A percentile compares a stretch with the other conserved stretches of the same genome.
Evolutionary conservation across 2,113 vertebrate species (phyloP).

Genomic region (Galeopterus variegatus): DNA sequence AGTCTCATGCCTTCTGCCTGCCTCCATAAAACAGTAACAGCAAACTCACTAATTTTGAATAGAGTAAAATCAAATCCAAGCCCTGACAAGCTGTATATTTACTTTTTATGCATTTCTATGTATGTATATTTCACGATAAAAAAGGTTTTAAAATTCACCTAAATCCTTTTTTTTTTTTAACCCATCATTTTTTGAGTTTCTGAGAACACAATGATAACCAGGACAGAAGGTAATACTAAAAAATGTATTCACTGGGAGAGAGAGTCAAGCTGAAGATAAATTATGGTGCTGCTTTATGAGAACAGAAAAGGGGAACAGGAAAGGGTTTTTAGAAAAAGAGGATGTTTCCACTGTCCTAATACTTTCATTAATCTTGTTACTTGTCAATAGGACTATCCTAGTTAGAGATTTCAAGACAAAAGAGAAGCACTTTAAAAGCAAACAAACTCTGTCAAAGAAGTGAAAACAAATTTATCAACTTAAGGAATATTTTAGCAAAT

Average conservation of each 20-base stretch:
- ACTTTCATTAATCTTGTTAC: background rate
- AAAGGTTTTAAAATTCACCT: background rate
- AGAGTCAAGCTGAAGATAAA: background rate
- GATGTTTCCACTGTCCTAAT: background rate
- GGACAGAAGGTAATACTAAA: background rate
- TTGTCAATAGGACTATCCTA: no score
- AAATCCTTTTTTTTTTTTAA: background rate
- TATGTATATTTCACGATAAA: background rate
- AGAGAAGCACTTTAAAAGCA: background rate
- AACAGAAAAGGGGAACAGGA: background rate
- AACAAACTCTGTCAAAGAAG: background rate
- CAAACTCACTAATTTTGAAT: background rate
- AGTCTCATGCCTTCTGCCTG: background rate
- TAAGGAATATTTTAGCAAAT: background rate
- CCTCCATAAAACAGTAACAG: background rate
- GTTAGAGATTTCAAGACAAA: slow-evolving; percentile 6
- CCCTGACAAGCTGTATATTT: background rate
- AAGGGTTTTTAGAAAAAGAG: background rate
- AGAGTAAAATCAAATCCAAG: background rate
- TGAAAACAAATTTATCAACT: background rate
- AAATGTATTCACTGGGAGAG: background rate
- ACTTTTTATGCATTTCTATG: background rate
- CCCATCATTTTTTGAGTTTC: background rate
- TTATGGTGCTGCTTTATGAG: background rate
- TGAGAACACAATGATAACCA: background rate